phyloP scores from a whole-genome alignment of 1,140 invertebrate genomes.

The Sitophilus oryzae region DNA sequence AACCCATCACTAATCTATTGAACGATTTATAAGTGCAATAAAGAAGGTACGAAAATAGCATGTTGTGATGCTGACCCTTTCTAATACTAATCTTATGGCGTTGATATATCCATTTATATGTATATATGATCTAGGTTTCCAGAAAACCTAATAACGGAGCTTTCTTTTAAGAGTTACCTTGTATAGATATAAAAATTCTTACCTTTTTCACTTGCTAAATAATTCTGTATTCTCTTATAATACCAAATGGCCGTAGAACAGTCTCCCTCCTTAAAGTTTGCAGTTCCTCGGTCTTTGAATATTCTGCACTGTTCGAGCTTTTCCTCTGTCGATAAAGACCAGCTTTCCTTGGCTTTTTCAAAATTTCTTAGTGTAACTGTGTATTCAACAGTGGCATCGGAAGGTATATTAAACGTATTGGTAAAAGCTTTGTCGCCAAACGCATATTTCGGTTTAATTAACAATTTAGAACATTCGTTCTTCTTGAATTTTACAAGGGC shows the following conservation, averaged over 20 bases:
- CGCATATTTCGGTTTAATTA: conserved; percentile 73
- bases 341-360: conserved; percentile 75
- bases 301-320: conserved; percentile 76
- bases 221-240: conserved; percentile 68
- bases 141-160: conserved; percentile 3
- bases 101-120: too few species aligned
- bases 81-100: too few species aligned
- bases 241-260: conserved; percentile 77
- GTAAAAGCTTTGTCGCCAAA: conserved; percentile 74
- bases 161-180: conserved; percentile 1
- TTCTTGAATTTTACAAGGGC: conserved; percentile 78
- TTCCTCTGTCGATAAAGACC: conserved; percentile 72
- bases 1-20: too few species aligned
- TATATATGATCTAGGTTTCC: too few species aligned
- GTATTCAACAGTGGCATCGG: conserved; percentile 75
- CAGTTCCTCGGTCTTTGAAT: conserved; percentile 86
- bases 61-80: too few species aligned
- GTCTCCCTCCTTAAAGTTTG: conserved; percentile 81
- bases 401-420: conserved; percentile 67
- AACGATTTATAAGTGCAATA: too few species aligned
- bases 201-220: conserved; percentile 38
- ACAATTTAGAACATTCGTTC: conserved; percentile 72
- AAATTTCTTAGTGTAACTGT: conserved; percentile 74
- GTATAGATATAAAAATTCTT: conserved; percentile 11
- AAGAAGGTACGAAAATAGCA: too few species aligned